Evolutionary conservation across 2,797 vertebrate species (phyloP).

Genomic region (Lepidocolaptes lacrymiger): DNA sequence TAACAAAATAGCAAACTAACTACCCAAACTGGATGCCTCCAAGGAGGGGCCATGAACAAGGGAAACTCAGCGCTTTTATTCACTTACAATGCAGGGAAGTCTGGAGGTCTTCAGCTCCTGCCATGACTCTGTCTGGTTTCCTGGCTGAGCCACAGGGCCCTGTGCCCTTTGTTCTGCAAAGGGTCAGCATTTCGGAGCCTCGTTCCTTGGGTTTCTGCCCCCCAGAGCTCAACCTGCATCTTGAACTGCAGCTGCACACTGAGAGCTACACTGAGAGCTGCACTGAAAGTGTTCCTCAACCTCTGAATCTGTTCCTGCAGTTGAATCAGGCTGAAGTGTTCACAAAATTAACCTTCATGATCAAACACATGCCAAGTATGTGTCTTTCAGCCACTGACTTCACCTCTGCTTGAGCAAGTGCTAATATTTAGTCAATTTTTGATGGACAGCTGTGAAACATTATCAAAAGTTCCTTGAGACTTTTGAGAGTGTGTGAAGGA

Average conservation of each 20-base stretch:
- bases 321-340: neutral
- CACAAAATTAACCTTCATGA: neutral
- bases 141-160: neutral
- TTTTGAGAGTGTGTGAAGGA: neutral
- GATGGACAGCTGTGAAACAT: neutral
- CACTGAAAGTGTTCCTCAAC: neutral
- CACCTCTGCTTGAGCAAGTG: neutral
- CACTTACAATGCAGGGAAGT: neutral
- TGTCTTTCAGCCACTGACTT: neutral
- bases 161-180: neutral
- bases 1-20: neutral
- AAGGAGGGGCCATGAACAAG: neutral
- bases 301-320: neutral
- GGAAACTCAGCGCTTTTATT: neutral
- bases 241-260: neutral
- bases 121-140: fast-evolving
- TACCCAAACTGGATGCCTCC: neutral
- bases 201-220: neutral
- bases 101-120: fast-evolving
- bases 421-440: neutral
- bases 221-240: neutral
- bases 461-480: neutral
- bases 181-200: neutral
- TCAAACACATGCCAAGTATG: neutral
- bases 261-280: neutral